Conservation (phyloP, 1,140 invertebrate genomes). For the Drosophila santomea region DNA sequence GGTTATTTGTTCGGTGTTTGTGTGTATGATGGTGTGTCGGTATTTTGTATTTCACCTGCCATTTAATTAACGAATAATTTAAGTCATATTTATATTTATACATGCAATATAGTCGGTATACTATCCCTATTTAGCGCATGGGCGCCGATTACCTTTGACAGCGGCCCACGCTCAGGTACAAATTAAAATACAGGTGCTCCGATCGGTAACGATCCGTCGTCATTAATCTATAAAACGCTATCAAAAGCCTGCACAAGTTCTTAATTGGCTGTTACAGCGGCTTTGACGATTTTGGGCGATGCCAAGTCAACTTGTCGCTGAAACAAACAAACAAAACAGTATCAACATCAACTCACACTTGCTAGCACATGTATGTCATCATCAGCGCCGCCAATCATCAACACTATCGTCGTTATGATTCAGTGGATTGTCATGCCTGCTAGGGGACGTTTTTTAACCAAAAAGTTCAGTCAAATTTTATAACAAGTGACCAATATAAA, state of each 20-base stretch:
- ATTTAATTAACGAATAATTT: constrained; percentile 65
- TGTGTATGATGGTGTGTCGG: constrained; percentile 11
- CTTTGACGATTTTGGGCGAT: constrained; percentile 41
- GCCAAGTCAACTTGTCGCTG: constrained; percentile 47
- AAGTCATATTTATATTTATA: constrained; percentile 71
- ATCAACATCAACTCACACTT: constrained; percentile 49
- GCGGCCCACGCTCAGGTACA: constrained; percentile 42
- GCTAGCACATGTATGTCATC: constrained; percentile 61
- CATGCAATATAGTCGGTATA: constrained; percentile 53
- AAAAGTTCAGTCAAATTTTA: too few species aligned
- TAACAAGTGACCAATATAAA: too few species aligned
- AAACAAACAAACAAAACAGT: constrained; percentile 59
- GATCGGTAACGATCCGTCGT: constrained; percentile 17
- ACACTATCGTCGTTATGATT: constrained; percentile 66
- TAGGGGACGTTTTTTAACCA: constrained; percentile 2
- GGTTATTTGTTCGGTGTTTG: constrained; percentile 54
- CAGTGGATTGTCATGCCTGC: constrained; percentile 54
- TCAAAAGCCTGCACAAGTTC: constrained; percentile 51
- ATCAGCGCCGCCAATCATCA: constrained; percentile 53
- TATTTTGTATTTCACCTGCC: constrained; percentile 57
- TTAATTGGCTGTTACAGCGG: constrained; percentile 52
- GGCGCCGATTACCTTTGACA: constrained; percentile 65
- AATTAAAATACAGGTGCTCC: constrained; percentile 9
- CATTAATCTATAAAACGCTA: constrained; percentile 50
- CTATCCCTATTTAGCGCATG: constrained; percentile 66